phyloP scores from a whole-genome alignment of 2,888 invertebrate species.

The Allolobophora icterica region DNA sequence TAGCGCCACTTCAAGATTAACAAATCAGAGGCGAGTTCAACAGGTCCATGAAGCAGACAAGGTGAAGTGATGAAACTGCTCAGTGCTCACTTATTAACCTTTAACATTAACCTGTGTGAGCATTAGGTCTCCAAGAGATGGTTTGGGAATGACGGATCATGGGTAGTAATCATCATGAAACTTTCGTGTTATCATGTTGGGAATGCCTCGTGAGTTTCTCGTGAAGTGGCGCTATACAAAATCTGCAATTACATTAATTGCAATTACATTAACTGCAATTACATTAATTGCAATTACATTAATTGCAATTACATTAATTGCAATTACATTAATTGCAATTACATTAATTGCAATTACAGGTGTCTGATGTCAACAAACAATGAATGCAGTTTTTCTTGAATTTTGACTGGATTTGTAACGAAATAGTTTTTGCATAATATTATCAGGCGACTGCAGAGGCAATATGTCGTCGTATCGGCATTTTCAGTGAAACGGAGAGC shows the following conservation, averaged over 20 bases:
- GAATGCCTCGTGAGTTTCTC: too few species aligned
- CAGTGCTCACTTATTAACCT: background rate
- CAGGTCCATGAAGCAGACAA: background rate
- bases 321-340: background rate
- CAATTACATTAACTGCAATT: background rate
- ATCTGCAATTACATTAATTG: too few species aligned
- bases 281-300: background rate
- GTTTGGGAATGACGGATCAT: background rate
- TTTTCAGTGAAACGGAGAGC: slow-evolving; percentile 93
- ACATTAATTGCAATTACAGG: background rate
- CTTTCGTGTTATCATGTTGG: too few species aligned
- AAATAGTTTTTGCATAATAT: background rate
- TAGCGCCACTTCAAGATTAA: too few species aligned
- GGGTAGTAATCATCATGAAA: too few species aligned
- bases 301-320: background rate
- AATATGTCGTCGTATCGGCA: slow-evolving; percentile 98
- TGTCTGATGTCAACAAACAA: background rate
- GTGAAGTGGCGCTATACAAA: too few species aligned
- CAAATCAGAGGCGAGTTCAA: background rate
- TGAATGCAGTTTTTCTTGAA: background rate
- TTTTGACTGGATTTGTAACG: background rate
- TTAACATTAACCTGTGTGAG: background rate
- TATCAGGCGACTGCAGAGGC: slow-evolving; percentile 93
- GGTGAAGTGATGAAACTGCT: background rate
- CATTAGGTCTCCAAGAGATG: background rate